phyloP scores from a whole-genome alignment of 2,888 invertebrate species.

The Eupithecia dodoneata region DNA sequence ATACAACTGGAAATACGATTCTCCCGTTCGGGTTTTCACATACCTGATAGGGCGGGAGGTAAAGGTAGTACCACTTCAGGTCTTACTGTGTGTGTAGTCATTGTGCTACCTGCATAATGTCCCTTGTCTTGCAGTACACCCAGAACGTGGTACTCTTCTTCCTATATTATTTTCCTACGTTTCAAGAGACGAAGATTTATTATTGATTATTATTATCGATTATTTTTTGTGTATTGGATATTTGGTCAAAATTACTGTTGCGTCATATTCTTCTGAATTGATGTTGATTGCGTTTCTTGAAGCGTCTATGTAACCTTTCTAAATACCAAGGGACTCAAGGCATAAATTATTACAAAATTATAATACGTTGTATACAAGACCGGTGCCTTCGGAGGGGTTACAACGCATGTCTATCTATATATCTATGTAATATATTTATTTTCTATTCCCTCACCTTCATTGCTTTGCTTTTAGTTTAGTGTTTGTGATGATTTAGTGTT shows the following conservation, averaged over 20 bases:
- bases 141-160: conserved; percentile 79
- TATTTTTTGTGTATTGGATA: background rate
- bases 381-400: conserved; percentile 26
- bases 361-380: conserved; percentile 15
- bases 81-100: conserved; percentile 84
- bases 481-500: conserved; percentile 31
- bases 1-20: conserved; percentile 92
- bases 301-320: conserved; percentile 28
- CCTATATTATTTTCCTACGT: conserved; percentile 37
- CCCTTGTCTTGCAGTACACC: conserved; percentile 78
- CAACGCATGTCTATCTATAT: conserved; percentile 20
- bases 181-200: conserved; percentile 29
- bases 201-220: background rate
- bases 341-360: conserved; percentile 16
- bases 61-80: conserved; percentile 85
- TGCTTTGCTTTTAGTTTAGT: conserved; percentile 60
- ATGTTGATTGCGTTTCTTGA: conserved; percentile 24
- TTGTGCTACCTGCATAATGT: conserved; percentile 83
- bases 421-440: conserved; percentile 27
- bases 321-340: conserved; percentile 14
- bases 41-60: conserved; percentile 97
- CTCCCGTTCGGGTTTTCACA: conserved; percentile 97
- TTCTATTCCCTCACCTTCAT: conserved; percentile 57
- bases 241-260: conserved; percentile 1
- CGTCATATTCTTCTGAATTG: background rate